These are phyloP conservation scores for Gari tellinella DNA, from an alignment of 2,888 invertebrate species.

Conservation along the genomic window DNA sequence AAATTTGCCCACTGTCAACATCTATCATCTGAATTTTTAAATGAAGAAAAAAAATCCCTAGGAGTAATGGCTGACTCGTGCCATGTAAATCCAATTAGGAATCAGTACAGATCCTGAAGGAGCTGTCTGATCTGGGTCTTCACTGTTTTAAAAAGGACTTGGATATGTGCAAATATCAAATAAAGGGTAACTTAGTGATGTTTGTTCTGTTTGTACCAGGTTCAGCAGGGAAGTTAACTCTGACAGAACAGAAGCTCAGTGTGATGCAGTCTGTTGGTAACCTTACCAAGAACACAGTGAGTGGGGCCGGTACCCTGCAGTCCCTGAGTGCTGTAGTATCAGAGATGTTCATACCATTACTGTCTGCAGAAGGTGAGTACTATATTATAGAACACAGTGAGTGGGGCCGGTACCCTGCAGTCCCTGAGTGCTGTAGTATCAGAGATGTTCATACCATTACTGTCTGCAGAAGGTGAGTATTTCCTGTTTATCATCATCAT, in stretches of 20 bases:
- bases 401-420: constrained; percentile 86
- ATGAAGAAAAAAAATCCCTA: no score
- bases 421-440: constrained; percentile 88
- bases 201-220: constrained; percentile 83
- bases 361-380: constrained; percentile 90
- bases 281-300: constrained; percentile 89
- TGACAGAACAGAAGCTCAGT: constrained; percentile 94
- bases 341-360: constrained; percentile 90
- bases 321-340: constrained; percentile 88
- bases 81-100: no score
- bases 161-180: neutral
- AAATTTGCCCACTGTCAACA: no score
- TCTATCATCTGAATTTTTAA: no score
- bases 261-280: constrained; percentile 91
- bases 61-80: no score
- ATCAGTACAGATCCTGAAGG: no score
- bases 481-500: no score
- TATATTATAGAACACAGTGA: constrained; percentile 89
- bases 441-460: constrained; percentile 90
- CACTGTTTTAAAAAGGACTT: neutral
- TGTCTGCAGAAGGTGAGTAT: constrained; percentile 90
- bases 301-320: constrained; percentile 86
- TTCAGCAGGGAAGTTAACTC: constrained; percentile 94
- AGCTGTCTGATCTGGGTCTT: neutral
- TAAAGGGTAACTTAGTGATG: neutral